These are phyloP conservation scores for Lithophane ornitopus DNA, from an alignment of 2,888 invertebrate species.

Conservation along the genomic window DNA sequence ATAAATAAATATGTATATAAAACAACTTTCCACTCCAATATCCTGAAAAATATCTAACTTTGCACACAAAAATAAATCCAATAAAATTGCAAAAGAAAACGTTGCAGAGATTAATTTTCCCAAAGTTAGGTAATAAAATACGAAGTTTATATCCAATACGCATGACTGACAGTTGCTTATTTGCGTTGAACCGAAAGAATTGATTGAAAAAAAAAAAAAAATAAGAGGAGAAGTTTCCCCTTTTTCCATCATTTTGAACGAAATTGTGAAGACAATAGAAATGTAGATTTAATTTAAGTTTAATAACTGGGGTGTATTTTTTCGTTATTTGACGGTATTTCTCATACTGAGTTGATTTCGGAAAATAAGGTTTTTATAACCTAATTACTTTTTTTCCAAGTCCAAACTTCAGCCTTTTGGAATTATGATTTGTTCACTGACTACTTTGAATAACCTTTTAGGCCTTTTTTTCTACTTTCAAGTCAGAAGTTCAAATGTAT, in stretches of 20 bases:
- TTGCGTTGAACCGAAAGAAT: constrained; percentile 51
- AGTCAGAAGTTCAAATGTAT: not conserved
- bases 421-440: not conserved
- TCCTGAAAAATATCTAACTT: constrained; percentile 9
- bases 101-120: constrained; percentile 35
- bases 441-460: not conserved
- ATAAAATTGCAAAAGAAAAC: constrained; percentile 29
- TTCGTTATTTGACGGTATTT: constrained; percentile 11
- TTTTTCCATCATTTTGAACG: constrained; percentile 72
- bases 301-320: constrained; percentile 27
- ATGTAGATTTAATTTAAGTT: constrained; percentile 65
- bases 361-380: not conserved
- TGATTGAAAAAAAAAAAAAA: constrained; percentile 80
- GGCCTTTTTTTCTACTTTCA: not conserved
- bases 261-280: constrained; percentile 71
- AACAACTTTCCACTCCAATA: not conserved
- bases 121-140: constrained; percentile 37
- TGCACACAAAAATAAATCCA: not conserved
- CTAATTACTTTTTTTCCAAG: not conserved
- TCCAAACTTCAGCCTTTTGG: not conserved
- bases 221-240: constrained; percentile 71
- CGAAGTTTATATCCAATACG: constrained; percentile 49
- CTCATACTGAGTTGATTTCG: not conserved
- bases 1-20: not conserved
- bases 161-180: constrained; percentile 64